Percentiles rank a stretch among this genome's conserved stretches.
phyloP scores from a whole-genome alignment of 1,140 invertebrate species.

The Philotrypesis tridentata region DNA sequence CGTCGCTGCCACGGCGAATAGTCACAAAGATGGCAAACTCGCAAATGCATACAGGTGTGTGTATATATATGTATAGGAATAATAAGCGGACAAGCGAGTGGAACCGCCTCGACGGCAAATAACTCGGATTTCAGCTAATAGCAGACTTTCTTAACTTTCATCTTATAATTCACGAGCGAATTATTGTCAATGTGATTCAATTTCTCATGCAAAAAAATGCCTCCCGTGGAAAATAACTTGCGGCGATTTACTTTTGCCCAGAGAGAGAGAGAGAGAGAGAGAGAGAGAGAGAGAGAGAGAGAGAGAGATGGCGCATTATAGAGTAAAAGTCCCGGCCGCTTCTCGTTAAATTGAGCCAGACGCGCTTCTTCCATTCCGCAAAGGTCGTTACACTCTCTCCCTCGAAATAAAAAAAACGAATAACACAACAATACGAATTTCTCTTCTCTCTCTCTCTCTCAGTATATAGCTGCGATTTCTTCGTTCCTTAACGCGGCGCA shows the following conservation, averaged over 20 bases:
- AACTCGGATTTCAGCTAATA: slow-evolving; percentile 1
- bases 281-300: too few species aligned
- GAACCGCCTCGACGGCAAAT: background rate
- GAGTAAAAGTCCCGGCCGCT: slow-evolving; percentile 18
- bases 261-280: too few species aligned
- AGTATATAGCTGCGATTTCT: too few species aligned
- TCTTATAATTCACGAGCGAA: slow-evolving; percentile 2
- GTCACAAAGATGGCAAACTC: background rate
- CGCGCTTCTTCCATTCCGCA: slow-evolving; percentile 14
- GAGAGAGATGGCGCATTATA: background rate
- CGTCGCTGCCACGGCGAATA: too few species aligned
- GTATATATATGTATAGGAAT: too few species aligned
- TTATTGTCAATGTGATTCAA: slow-evolving; percentile 23
- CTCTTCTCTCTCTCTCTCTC: too few species aligned
- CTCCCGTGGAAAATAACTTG: background rate
- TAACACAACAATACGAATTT: background rate
- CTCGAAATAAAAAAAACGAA: background rate
- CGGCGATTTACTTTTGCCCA: slow-evolving; percentile 9
- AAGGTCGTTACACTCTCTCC: slow-evolving; percentile 6
- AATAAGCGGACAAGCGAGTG: too few species aligned
- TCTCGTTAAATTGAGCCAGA: slow-evolving; percentile 30
- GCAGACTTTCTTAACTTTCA: slow-evolving; percentile 28
- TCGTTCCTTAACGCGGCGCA: too few species aligned
- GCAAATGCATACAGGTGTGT: background rate
- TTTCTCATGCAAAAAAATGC: slow-evolving; percentile 15